Conservation (phyloP, 2,113 vertebrate genomes). For the Ovis canadensis region DNA sequence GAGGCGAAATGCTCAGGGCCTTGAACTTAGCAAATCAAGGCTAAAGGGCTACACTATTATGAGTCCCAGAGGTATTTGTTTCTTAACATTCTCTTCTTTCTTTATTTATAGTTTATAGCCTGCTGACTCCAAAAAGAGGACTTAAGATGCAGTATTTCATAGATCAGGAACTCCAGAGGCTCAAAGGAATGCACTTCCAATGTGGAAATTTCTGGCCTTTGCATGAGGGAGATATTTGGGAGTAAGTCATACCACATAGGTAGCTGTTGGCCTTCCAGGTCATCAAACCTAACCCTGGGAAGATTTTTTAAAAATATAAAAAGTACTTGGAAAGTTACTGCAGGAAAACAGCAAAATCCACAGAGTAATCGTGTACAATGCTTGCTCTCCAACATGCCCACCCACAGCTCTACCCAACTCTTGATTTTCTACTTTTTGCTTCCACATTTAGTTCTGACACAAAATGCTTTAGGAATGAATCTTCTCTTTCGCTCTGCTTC, state of each 20-base stretch:
- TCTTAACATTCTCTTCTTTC: constrained; percentile 18
- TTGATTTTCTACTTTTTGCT: not conserved
- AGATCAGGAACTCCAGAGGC: not conserved
- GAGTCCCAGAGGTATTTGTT: not conserved
- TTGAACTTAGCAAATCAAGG: constrained; percentile 23
- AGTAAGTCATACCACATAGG: not conserved
- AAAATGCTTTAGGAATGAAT: not conserved
- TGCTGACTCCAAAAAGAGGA: not conserved
- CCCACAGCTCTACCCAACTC: not conserved
- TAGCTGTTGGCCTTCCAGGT: not conserved
- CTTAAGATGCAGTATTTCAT: not conserved
- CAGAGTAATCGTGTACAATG: not conserved
- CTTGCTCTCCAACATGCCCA: not conserved
- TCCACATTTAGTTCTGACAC: not conserved
- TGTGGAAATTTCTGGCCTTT: not conserved
- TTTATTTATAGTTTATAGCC: constrained; percentile 17
- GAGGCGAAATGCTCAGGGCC: not conserved
- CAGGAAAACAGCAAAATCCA: constrained; percentile 6
- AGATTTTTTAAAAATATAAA: not conserved
- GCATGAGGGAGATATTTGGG: not conserved
- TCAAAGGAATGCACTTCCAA: not conserved
- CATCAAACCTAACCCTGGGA: not conserved
- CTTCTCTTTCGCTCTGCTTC: not conserved
- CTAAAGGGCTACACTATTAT: not conserved
- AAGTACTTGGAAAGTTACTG: not conserved